Conservation (phyloP, 2,797 vertebrate genomes). For the Galaxias olidus region DNA sequence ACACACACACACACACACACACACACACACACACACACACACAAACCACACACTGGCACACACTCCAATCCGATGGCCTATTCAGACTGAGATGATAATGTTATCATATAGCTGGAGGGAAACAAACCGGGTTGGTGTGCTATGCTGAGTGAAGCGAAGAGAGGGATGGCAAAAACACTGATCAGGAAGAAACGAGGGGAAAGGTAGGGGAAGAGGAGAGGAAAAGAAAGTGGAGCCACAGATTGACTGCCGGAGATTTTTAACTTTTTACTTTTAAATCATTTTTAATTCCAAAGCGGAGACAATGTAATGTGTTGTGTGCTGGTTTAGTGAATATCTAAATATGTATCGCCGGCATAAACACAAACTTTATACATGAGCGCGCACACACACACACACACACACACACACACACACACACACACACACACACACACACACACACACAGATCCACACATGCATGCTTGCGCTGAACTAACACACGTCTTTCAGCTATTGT, state of each 20-base stretch:
- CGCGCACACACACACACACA: slow-evolving; percentile 15
- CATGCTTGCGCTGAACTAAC: background rate
- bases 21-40: no score
- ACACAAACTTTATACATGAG: slow-evolving; percentile 60
- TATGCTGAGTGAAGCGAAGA: background rate
- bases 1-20: no score
- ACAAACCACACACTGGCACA: no score
- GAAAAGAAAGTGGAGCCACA: no score
- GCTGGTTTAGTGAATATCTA: no score
- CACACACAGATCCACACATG: slow-evolving; percentile 6
- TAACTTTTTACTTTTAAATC: no score
- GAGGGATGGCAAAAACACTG: slow-evolving; percentile 1
- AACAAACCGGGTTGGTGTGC: slow-evolving; percentile 17
- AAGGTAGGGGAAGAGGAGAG: background rate
- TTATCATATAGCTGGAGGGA: slow-evolving; percentile 23
- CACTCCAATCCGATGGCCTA: slow-evolving; percentile 1
- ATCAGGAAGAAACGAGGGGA: background rate
- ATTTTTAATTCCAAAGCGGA: no score
- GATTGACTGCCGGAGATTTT: no score
- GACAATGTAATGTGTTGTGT: no score
- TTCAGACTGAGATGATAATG: slow-evolving; percentile 38
- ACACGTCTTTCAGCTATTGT: slow-evolving; percentile 7
- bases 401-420: background rate
- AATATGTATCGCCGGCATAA: background rate
- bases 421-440: background rate